These are phyloP conservation scores for Vannuccia rotundouncinata DNA, from an alignment of 2,888 invertebrate genomes.

Conservation along the genomic window DNA sequence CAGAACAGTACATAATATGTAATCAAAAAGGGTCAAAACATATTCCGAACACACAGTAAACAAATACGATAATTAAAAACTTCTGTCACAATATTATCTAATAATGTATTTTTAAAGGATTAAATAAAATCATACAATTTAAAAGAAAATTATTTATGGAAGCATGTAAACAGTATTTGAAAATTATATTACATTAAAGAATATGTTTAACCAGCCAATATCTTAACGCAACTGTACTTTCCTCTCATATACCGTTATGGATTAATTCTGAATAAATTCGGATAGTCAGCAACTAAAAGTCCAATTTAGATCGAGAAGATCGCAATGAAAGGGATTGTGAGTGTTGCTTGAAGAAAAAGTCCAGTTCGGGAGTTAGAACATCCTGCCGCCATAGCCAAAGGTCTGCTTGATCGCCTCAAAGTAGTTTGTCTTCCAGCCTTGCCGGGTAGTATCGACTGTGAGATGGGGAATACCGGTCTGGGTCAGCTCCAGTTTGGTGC, in stretches of 20 bases:
- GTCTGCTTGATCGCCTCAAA: conserved; percentile 86
- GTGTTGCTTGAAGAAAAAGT: neutral
- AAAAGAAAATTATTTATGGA: too few relatives aligned
- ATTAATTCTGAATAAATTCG: too few relatives aligned
- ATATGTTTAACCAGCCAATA: too few relatives aligned
- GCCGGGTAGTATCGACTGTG: conserved; percentile 69
- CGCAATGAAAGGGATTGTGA: neutral
- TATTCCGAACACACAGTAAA: neutral
- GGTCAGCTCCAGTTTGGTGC: conserved; percentile 72
- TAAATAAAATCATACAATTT: too few relatives aligned
- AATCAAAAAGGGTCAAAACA: neutral
- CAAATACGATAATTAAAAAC: neutral
- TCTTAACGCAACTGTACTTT: too few relatives aligned
- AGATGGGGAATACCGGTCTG: conserved; percentile 76
- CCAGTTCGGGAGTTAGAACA: conserved; percentile 30
- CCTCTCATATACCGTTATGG: too few relatives aligned
- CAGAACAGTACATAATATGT: neutral
- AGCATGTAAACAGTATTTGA: too few relatives aligned
- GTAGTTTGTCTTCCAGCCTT: conserved; percentile 82
- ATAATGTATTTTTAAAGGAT: neutral
- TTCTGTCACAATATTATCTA: neutral
- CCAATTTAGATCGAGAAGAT: neutral
- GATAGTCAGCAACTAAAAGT: too few relatives aligned
- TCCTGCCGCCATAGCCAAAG: conserved; percentile 70
- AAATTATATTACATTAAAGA: too few relatives aligned